Evolutionary conservation across 2,797 vertebrate species (phyloP), one percentile per base, ranked within the genome.

Genomic region (Melanotaenia pygmaea): DNA sequence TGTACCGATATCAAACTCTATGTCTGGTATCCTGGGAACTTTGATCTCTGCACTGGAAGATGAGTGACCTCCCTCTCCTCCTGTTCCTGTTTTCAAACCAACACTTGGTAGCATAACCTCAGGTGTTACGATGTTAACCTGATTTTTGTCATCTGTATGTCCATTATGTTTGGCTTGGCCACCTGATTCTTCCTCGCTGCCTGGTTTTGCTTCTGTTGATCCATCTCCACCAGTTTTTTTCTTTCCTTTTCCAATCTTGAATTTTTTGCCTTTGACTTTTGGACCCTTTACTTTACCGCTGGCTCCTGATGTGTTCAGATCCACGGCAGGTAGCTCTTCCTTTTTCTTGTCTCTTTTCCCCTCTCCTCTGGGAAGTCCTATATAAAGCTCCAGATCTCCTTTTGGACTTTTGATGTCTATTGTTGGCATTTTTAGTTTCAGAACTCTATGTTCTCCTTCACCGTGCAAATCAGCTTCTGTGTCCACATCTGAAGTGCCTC

Each of bases 181-280:
- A 34, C 3, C 34, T 24, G 71, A 45, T 24, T 84, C 67, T 45
- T 80, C 67, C 1, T 70, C 73, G 3, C 67, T 37, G 53, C 85
- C 66, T 20, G 59, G 86, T 60, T 87, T 90, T 3, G 10, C 22
- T 35, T 91, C 80, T 60, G 37, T 72, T 65, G 68, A 59, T 32
- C 59, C 45, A 53, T 88, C 84, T 60, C 16, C 80, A 43, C 81
- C 80, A 28, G 69, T 63, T 84, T 94, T 94, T 79, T 86, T 91
- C 65, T 94, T 94, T 59, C 91, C 91, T 79, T 91, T 90, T 71
- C 93, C 93, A 26, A 93, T 92, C 75, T 93, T 92, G 53, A 94
- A 93, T 68, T 93, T 93, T 22, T 89, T 85, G 72, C 92, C 92
- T 90, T 94, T 95, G 6, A 92, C 64, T 85, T 92, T 92, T 32